phyloP scores from a whole-genome alignment of 2,888 invertebrate species.

The Megastigmus dorsalis region DNA sequence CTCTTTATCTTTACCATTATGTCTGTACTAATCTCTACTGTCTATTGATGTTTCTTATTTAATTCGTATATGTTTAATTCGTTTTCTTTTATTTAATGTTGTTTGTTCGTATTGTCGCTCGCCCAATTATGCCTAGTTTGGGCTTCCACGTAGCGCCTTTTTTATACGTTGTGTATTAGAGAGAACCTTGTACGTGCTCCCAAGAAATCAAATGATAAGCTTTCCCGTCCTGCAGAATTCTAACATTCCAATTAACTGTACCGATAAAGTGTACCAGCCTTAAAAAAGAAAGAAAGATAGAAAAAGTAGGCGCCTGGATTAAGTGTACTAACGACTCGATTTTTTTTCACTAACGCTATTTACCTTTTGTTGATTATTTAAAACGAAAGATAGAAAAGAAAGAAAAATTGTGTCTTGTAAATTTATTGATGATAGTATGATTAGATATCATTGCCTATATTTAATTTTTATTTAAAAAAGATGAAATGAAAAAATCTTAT shows the following conservation, averaged over 20 bases:
- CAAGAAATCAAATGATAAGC: slow-evolving; percentile 15
- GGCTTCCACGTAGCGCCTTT: slow-evolving; percentile 48
- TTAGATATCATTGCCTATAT: slow-evolving; percentile 46
- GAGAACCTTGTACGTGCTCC: slow-evolving; percentile 35
- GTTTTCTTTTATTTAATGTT: slow-evolving; percentile 52
- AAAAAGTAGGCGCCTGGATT: slow-evolving; percentile 30
- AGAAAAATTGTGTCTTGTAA: slow-evolving; percentile 26
- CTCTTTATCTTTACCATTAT: slow-evolving; percentile 43
- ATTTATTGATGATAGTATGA: slow-evolving; percentile 31
- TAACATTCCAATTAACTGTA: slow-evolving; percentile 49
- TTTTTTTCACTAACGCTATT: slow-evolving; percentile 54
- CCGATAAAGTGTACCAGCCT: slow-evolving; percentile 10
- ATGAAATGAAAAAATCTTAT: slow-evolving; percentile 34
- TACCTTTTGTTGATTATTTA: slow-evolving; percentile 58
- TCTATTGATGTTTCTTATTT: slow-evolving; percentile 54
- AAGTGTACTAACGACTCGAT: slow-evolving; percentile 48
- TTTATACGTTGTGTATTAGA: slow-evolving; percentile 11
- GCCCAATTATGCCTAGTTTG: slow-evolving; percentile 49
- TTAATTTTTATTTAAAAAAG: slow-evolving; percentile 45
- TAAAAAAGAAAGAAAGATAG: slow-evolving; percentile 10
- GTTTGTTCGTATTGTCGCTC: slow-evolving; percentile 49
- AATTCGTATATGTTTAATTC: slow-evolving; percentile 54
- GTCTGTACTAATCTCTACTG: slow-evolving; percentile 31
- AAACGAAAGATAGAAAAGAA: slow-evolving; percentile 44
- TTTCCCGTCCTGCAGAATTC: slow-evolving; percentile 41